Percentiles rank a stretch among this genome's conserved stretches.
Conservation (phyloP, 2,113 vertebrate genomes). For the Perca fluviatilis region DNA sequence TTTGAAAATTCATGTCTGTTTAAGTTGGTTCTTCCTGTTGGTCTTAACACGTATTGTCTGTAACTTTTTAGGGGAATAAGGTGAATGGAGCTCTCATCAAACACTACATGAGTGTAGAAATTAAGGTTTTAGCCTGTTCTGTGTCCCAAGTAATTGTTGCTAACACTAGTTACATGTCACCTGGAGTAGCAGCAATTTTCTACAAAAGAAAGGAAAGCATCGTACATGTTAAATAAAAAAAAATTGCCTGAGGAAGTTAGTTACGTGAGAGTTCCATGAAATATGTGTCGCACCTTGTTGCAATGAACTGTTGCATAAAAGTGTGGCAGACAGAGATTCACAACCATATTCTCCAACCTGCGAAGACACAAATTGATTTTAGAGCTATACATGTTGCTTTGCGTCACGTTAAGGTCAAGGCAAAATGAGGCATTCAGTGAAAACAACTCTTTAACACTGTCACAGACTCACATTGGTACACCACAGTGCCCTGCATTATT, state of each 20-base stretch:
- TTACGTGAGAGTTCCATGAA: constrained; percentile 9
- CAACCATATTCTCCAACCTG: constrained; percentile 86
- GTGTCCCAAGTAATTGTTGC: not conserved
- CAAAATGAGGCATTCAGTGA: constrained; percentile 1
- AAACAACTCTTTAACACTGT: not conserved
- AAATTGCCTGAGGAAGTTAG: not conserved
- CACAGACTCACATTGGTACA: not conserved
- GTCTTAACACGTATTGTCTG: not conserved
- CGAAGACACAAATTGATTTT: constrained; percentile 24
- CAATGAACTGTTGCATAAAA: constrained; percentile 90
- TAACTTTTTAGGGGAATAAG: not conserved
- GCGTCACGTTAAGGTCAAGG: constrained; percentile 32
- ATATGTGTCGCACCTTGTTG: constrained; percentile 89
- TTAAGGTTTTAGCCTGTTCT: not conserved
- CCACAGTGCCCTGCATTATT: not conserved
- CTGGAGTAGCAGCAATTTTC: not conserved
- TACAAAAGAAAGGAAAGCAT: not conserved
- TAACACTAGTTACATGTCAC: not conserved
- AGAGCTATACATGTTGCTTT: not conserved
- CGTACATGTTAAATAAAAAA: not conserved
- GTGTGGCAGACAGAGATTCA: constrained; percentile 92
- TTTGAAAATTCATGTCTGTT: not conserved
- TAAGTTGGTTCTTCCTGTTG: not conserved
- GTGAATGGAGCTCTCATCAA: not conserved
- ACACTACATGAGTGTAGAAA: not conserved